Conservation (phyloP, 2,797 vertebrate genomes). For the Danio jaintianensis region DNA sequence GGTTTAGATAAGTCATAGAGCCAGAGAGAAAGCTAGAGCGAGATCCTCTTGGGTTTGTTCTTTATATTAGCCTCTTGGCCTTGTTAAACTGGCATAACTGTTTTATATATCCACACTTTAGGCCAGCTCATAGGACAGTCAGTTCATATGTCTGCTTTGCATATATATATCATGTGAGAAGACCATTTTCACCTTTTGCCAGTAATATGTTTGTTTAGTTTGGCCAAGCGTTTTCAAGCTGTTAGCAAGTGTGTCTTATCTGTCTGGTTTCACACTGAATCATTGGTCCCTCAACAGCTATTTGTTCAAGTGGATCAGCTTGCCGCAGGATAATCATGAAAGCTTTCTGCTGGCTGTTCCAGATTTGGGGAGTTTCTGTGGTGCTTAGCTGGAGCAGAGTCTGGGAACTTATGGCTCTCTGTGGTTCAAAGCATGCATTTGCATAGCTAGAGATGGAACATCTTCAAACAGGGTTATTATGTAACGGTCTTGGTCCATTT, state of each 20-base stretch:
- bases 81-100: conserved; percentile 19
- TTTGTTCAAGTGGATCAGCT: conserved; percentile 50
- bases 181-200: conserved; percentile 34
- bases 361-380: conserved; percentile 26
- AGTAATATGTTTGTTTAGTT: conserved; percentile 57
- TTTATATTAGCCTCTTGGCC: conserved; percentile 22
- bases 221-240: conserved; percentile 53
- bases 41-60: background rate
- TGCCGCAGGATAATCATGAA: conserved; percentile 43
- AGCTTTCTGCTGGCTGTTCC: conserved; percentile 23
- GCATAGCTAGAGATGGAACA: conserved; percentile 42
- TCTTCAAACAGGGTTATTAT: conserved; percentile 50
- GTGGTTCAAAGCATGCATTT: conserved; percentile 51
- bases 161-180: conserved; percentile 29
- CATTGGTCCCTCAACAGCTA: conserved; percentile 52
- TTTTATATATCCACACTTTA: conserved; percentile 36
- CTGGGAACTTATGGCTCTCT: conserved; percentile 51
- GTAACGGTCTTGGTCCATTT: conserved; percentile 41
- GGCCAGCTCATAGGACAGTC: conserved; percentile 20
- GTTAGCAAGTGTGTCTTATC: conserved; percentile 45
- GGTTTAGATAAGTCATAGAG: background rate
- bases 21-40: background rate
- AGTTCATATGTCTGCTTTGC: conserved; percentile 25
- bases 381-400: conserved; percentile 44
- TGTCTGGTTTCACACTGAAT: conserved; percentile 53